phyloP scores from a whole-genome alignment of 2,888 invertebrate genomes.

The Andricus curvator region DNA sequence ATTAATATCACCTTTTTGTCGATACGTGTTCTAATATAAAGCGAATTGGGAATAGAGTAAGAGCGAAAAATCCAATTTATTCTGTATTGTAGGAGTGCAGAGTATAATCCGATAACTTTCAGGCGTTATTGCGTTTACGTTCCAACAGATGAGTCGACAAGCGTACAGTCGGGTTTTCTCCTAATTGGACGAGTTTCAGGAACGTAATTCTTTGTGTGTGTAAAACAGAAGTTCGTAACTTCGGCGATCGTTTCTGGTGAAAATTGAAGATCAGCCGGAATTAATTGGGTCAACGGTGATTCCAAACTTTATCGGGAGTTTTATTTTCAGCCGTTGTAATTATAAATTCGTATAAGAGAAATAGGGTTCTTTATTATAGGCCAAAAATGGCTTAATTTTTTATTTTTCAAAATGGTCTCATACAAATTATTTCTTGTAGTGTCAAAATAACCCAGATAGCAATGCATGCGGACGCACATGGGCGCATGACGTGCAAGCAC shows the following conservation, averaged over 20 bases:
- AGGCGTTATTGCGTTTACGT: not conserved
- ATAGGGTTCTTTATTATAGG: too few relatives aligned
- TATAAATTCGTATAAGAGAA: not conserved
- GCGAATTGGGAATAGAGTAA: not conserved
- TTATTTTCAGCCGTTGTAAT: not conserved
- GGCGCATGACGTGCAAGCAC: too few relatives aligned
- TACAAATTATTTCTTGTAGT: too few relatives aligned
- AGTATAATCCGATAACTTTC: not conserved
- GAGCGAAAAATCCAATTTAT: not conserved
- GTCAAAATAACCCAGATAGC: too few relatives aligned
- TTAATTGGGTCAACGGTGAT: not conserved
- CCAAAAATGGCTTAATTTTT: too few relatives aligned
- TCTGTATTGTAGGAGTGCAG: not conserved
- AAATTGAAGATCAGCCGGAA: not conserved
- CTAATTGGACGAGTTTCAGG: not conserved
- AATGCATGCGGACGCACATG: too few relatives aligned
- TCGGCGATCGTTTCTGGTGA: not conserved
- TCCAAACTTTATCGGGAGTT: not conserved
- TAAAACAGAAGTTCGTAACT: not conserved
- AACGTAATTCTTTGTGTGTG: not conserved
- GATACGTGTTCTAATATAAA: conserved; percentile 7
- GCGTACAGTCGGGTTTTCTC: not conserved
- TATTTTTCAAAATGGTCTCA: too few relatives aligned
- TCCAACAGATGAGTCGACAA: not conserved
- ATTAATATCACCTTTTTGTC: not conserved